A percentile compares a stretch with the other conserved stretches of the same genome.
phyloP scores from a whole-genome alignment of 1,140 invertebrate species.

The Plutomurus gul region DNA sequence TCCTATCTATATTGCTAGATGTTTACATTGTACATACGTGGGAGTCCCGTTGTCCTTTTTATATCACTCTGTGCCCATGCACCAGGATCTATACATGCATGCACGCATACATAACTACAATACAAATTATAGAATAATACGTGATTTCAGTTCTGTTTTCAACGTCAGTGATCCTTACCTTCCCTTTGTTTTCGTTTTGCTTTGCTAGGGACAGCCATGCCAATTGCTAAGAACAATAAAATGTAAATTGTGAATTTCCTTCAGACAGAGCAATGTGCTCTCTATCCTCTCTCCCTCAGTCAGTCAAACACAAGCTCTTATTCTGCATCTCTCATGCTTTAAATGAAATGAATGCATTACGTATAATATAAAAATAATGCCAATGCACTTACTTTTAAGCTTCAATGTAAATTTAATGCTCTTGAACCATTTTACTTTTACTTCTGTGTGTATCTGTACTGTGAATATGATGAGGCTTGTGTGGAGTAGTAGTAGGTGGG shows the following conservation, averaged over 20 bases:
- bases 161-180: background rate
- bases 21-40: background rate
- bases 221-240: background rate
- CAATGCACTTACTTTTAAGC: background rate
- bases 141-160: background rate
- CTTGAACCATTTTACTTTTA: constrained; percentile 17
- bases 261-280: background rate
- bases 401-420: background rate
- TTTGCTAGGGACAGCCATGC: background rate
- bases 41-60: background rate
- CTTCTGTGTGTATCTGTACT: background rate
- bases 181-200: constrained; percentile 8
- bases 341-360: background rate
- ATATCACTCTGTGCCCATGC: too few relatives aligned
- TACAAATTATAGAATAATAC: background rate
- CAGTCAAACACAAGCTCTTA: background rate
- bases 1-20: too few relatives aligned
- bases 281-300: background rate
- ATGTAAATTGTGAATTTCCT: background rate
- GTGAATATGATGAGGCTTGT: background rate
- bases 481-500: too few relatives aligned
- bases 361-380: background rate
- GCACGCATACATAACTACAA: background rate
- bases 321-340: background rate
- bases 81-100: background rate